A percentile compares a stretch with the other conserved stretches of the same genome.
These are phyloP conservation scores for Sphecodes monilicornis DNA, from an alignment of 2,888 invertebrate species.

Conservation along the genomic window DNA sequence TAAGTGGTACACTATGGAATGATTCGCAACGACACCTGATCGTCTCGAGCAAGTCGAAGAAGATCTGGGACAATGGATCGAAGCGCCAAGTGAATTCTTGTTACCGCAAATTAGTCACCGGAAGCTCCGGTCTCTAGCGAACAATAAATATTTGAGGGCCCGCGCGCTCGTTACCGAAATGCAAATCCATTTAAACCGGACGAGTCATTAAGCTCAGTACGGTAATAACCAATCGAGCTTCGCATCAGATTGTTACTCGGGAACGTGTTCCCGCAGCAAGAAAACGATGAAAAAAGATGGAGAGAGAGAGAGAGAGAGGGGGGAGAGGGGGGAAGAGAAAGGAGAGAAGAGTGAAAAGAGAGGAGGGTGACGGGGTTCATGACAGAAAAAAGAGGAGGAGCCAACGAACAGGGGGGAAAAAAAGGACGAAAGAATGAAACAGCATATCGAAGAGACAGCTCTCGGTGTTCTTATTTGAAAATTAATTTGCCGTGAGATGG, in stretches of 20 bases:
- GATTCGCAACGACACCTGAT: neutral
- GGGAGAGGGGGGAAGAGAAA: neutral
- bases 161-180: slow-evolving; percentile 48
- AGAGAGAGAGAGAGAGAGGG: neutral
- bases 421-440: slow-evolving; percentile 47
- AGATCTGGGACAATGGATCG: neutral
- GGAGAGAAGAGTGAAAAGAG: neutral
- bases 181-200: slow-evolving; percentile 58
- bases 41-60: neutral
- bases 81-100: neutral
- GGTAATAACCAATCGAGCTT: slow-evolving; percentile 57
- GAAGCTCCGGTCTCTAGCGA: slow-evolving; percentile 5
- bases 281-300: neutral
- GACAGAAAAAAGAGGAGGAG: slow-evolving; percentile 18
- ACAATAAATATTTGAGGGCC: slow-evolving; percentile 31
- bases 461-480: slow-evolving; percentile 66
- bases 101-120: slow-evolving; percentile 14
- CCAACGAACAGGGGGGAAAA: neutral
- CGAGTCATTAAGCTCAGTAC: slow-evolving; percentile 51
- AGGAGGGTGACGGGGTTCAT: neutral
- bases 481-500: slow-evolving; percentile 67
- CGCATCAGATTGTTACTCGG: slow-evolving; percentile 61
- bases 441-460: slow-evolving; percentile 59
- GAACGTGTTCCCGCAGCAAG: slow-evolving; percentile 47
- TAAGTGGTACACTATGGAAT: neutral